Evolutionary conservation across 2,888 invertebrate genomes (phyloP).

Genomic region (Fissipunctia ypsillon): DNA sequence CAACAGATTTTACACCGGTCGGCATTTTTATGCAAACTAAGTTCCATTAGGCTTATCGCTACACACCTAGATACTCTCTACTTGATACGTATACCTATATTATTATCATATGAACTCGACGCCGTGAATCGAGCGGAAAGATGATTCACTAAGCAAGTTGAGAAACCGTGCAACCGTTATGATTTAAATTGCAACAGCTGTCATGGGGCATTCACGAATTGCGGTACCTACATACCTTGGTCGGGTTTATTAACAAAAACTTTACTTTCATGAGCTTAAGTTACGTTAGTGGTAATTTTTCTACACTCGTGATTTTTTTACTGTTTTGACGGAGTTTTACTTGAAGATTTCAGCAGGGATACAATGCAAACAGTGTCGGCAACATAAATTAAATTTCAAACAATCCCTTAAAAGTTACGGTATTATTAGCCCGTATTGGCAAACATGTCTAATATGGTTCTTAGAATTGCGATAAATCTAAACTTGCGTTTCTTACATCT

Average conservation of each 20-base stretch:
- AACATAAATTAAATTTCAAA: not conserved
- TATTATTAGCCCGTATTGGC: too few species aligned
- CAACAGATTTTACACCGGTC: constrained; percentile 60
- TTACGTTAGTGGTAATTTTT: constrained; percentile 10
- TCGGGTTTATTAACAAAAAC: constrained; percentile 65
- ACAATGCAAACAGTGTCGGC: not conserved
- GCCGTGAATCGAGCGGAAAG: constrained; percentile 87
- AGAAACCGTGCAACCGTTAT: constrained; percentile 86
- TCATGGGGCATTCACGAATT: constrained; percentile 82
- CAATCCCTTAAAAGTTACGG: not conserved
- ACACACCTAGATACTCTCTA: constrained; percentile 52
- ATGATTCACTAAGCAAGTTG: constrained; percentile 84
- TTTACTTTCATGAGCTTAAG: constrained; percentile 21
- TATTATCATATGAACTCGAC: constrained; percentile 64
- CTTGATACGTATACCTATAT: constrained; percentile 53
- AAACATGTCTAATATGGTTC: too few species aligned
- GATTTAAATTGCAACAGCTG: constrained; percentile 87
- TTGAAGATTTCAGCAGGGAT: not conserved
- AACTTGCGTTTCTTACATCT: not conserved
- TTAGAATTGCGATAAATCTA: not conserved
- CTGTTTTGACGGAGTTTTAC: not conserved
- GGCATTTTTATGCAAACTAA: constrained; percentile 67
- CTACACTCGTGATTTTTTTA: not conserved
- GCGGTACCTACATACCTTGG: constrained; percentile 84
- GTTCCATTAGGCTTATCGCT: constrained; percentile 64